Conservation (phyloP, 2,888 invertebrate species). For the Leucophora obtusa region DNA sequence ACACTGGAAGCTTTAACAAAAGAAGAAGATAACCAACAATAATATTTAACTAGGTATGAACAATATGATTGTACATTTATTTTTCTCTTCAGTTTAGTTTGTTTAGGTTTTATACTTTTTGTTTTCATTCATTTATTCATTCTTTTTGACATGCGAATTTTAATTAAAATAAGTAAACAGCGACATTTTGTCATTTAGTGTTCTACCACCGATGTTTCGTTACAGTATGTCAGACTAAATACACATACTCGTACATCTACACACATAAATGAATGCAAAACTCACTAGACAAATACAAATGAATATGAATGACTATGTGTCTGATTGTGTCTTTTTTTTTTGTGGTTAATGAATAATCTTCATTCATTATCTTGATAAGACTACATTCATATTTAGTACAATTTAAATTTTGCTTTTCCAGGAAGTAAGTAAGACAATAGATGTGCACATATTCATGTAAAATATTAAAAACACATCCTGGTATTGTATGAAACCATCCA, state of each 20-base stretch:
- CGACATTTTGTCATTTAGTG: conserved; percentile 37
- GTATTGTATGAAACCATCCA: too few relatives aligned
- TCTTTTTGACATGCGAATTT: conserved; percentile 36
- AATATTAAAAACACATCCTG: too few relatives aligned
- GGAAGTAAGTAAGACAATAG: background rate
- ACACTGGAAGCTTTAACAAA: too few relatives aligned
- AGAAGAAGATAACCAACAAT: too few relatives aligned
- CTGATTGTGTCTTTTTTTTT: background rate
- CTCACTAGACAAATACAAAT: background rate
- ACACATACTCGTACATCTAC: background rate
- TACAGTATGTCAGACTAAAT: conserved; percentile 18
- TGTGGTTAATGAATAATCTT: background rate
- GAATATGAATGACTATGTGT: background rate
- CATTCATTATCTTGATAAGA: background rate
- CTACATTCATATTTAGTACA: background rate
- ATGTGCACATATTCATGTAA: too few relatives aligned
- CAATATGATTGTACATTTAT: background rate
- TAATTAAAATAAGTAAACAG: conserved; percentile 49
- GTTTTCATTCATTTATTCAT: conserved; percentile 11
- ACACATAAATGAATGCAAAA: too few relatives aligned
- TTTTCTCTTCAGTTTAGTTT: background rate
- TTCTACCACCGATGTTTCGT: conserved; percentile 5
- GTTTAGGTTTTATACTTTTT: background rate
- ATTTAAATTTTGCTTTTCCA: background rate
- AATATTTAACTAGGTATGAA: too few relatives aligned